Evolutionary conservation across 2,113 vertebrate genomes (phyloP).

Genomic region (Fulmarus glacialis): DNA sequence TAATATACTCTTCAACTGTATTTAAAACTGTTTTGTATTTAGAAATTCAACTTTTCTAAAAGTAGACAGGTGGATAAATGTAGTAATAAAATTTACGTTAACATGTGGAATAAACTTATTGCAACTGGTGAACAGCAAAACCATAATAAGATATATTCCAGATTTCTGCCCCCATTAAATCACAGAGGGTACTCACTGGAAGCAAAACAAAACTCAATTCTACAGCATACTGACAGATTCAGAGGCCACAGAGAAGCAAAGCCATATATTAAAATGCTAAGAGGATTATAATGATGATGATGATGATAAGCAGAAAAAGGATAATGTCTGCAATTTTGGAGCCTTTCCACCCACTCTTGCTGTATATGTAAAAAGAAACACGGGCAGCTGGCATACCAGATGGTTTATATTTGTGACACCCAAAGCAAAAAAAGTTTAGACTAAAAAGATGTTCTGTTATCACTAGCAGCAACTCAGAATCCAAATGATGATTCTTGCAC

Average conservation of each 20-base stretch:
- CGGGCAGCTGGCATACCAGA: constrained; percentile 73
- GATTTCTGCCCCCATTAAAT: constrained; percentile 4
- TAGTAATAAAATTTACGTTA: neutral
- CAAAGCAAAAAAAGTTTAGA: constrained; percentile 43
- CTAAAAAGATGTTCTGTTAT: constrained; percentile 54
- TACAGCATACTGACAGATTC: neutral
- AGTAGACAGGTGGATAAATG: neutral
- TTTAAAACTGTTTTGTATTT: neutral
- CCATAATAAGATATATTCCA: neutral
- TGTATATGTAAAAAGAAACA: constrained; percentile 46
- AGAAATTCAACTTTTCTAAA: neutral
- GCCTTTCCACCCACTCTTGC: constrained; percentile 25
- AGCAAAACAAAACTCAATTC: neutral
- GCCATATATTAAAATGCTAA: constrained; percentile 52
- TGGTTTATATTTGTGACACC: constrained; percentile 71
- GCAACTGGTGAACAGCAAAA: neutral
- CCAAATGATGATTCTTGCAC: constrained; percentile 43
- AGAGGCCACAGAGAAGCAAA: neutral
- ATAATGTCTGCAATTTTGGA: constrained; percentile 57
- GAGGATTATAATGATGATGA: constrained; percentile 46
- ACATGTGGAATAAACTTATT: neutral
- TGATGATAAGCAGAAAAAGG: constrained; percentile 56
- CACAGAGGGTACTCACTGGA: neutral
- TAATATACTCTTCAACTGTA: neutral
- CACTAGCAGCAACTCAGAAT: constrained; percentile 44